Evolutionary conservation across 2,888 invertebrate species (phyloP), one percentile per base, ranked within the genome.

Genomic region (Sinotaia quadrata): DNA sequence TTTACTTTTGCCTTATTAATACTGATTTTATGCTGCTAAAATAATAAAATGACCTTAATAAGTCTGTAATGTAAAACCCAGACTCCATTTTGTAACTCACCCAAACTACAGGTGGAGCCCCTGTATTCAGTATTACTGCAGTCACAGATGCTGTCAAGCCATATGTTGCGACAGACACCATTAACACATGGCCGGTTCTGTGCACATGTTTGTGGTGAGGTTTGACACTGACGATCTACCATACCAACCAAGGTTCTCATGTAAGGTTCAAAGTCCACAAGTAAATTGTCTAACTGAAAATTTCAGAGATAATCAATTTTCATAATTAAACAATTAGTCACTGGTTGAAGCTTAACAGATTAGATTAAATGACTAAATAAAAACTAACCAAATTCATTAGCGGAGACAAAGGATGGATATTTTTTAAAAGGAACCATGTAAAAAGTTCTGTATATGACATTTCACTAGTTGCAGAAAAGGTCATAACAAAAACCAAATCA

Each of bases 51-150:
- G 18, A 24, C 15, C 31, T 47, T 18, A 27, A 18, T 24, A 41
- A 58, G 15, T 29, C 18, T 7, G 33, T 67, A 7, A 7, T 3
- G 18, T 8, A 67, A 24, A 36, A 29, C 27, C 24, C 57, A 67
- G 21, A 44, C 58, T 29, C 15, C 47, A 47, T 18, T 21, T 4
- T n/a, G n/a, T 47, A 47, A 73, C 79, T 74, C 75, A 85, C 85
- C 72, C 44, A 71, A 41, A 24, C 79, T 72, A 73, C 85, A 85
- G 21, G 72, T 73, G 8, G 69, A 62, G 2, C 85, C 87, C 8
- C 80, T 78, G 71, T 77, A 86, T 3, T 75, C 73, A 1, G 85
- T 85, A 15, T 77, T 81, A 15, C 83, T 72, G 68, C 88, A 88
- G 74, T 87, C 83, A 70, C 88, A 88, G 18, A 68, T 52, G 68